Conservation (phyloP, 2,797 vertebrate species). For the Clamator glandarius region DNA sequence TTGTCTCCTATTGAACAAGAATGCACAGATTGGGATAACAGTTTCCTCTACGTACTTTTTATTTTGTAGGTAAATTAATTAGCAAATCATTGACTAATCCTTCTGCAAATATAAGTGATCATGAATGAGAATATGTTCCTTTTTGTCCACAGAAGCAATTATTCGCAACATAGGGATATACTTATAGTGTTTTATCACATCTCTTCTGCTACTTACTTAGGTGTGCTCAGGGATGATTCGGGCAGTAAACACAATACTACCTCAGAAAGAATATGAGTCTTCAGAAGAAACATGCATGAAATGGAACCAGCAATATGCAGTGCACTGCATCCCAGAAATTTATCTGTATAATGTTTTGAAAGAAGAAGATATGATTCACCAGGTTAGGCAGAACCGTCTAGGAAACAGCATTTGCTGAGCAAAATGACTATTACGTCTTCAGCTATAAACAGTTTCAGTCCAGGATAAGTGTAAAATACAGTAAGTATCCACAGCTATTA, state of each 20-base stretch:
- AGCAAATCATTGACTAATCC: not conserved
- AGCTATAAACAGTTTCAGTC: not conserved
- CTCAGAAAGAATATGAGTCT: not conserved
- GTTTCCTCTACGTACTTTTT: not conserved
- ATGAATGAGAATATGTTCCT: not conserved
- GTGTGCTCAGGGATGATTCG: rapidly evolving
- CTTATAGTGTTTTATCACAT: not conserved
- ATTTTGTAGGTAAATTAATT: not conserved
- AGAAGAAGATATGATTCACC: not conserved
- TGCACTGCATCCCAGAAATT: not conserved
- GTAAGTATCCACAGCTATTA: not conserved
- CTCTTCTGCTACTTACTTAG: not conserved
- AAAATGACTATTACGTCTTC: not conserved
- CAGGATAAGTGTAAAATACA: not conserved
- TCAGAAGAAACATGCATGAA: not conserved
- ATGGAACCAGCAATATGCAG: not conserved
- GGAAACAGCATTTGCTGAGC: not conserved
- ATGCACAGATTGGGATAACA: not conserved
- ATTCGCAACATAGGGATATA: not conserved
- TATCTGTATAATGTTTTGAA: not conserved
- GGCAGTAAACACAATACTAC: rapidly evolving
- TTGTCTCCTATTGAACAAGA: not conserved
- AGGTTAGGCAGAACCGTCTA: not conserved
- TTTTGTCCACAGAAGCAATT: not conserved
- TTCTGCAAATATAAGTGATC: not conserved